Percentiles rank a stretch among this genome's conserved stretches.
phyloP scores from a whole-genome alignment of 53 echinoderm and acorn worm genomes.

The Henricia sp. region DNA sequence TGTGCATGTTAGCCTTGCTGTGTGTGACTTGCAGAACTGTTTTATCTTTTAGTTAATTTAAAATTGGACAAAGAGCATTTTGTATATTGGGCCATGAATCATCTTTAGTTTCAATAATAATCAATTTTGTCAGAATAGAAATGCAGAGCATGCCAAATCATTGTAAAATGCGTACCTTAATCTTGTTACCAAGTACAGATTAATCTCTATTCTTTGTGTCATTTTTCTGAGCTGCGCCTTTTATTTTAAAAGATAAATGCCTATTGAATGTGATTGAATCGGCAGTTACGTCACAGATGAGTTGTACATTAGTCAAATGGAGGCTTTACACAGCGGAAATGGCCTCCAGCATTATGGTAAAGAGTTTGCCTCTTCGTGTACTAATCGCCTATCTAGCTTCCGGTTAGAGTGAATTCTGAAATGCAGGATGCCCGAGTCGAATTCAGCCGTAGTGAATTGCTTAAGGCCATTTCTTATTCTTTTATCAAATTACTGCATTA shows the following conservation, averaged over 20 bases:
- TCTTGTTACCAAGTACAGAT: not conserved
- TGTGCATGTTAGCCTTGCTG: too few species aligned
- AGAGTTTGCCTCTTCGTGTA: constrained; percentile 35
- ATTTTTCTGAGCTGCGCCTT: too few species aligned
- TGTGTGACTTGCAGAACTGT: too few species aligned
- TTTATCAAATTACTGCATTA: constrained; percentile 23
- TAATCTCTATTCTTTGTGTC: too few species aligned
- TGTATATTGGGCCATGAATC: too few species aligned
- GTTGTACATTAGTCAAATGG: not conserved
- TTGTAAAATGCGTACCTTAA: too few species aligned
- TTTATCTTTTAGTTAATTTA: too few species aligned
- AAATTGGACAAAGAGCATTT: too few species aligned
- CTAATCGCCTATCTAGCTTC: constrained; percentile 18
- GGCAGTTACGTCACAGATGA: constrained; percentile 9
- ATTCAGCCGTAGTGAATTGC: constrained; percentile 31
- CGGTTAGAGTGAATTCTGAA: not conserved
- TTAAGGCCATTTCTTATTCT: constrained; percentile 24
- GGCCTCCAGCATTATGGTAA: constrained; percentile 1
- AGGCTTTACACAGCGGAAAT: constrained; percentile 10
- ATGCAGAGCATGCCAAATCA: too few species aligned
- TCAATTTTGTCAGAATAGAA: too few species aligned
- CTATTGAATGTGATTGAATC: not conserved
- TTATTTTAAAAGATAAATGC: not conserved
- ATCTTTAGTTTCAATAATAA: too few species aligned
- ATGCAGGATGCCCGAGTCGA: constrained; percentile 26